Percentiles rank a stretch among this genome's conserved stretches.
phyloP scores from a whole-genome alignment of 2,797 vertebrate species.

The Labroides dimidiatus region DNA sequence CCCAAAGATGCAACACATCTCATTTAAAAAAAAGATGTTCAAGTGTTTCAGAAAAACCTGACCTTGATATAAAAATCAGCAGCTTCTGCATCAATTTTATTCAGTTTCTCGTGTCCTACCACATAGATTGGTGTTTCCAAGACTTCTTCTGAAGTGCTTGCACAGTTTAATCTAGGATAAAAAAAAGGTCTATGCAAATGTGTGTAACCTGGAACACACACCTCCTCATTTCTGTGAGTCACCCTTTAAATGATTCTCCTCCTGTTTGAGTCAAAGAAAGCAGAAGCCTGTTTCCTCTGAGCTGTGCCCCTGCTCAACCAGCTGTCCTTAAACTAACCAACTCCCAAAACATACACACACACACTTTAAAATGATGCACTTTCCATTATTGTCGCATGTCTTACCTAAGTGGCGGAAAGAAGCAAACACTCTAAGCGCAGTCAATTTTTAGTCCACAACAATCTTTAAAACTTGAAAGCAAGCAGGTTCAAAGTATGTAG shows the following conservation, averaged over 20 bases:
- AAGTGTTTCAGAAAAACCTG: slow-evolving; percentile 7
- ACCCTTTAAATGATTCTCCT: slow-evolving; percentile 62
- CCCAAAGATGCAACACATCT: slow-evolving; percentile 25
- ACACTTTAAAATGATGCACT: slow-evolving; percentile 35
- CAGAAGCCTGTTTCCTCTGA: slow-evolving; percentile 49
- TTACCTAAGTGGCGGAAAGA: slow-evolving; percentile 48
- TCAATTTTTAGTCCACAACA: slow-evolving; percentile 8
- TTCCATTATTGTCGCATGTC: slow-evolving; percentile 59
- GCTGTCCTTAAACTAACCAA: slow-evolving; percentile 12
- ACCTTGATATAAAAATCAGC: slow-evolving; percentile 23
- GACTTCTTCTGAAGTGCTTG: slow-evolving; percentile 21
- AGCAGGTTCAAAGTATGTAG: slow-evolving; percentile 38
- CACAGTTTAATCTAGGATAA: slow-evolving; percentile 36
- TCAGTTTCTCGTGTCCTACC: slow-evolving; percentile 15
- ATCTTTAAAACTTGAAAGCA: slow-evolving; percentile 44
- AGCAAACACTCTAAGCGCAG: slow-evolving; percentile 18
- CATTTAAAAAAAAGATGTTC: slow-evolving; percentile 46
- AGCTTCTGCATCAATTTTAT: slow-evolving; percentile 2
- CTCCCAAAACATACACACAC: slow-evolving; percentile 9
- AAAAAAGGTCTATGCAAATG: slow-evolving; percentile 39
- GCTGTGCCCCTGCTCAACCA: slow-evolving; percentile 51
- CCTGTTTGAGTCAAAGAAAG: slow-evolving; percentile 61
- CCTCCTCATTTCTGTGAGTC: slow-evolving; percentile 67
- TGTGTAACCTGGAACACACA: slow-evolving; percentile 55
- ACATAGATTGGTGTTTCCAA: background rate